Base-by-base conservation (phyloP, 2,113 vertebrate genomes). In the Hipposideros armiger region DNA sequence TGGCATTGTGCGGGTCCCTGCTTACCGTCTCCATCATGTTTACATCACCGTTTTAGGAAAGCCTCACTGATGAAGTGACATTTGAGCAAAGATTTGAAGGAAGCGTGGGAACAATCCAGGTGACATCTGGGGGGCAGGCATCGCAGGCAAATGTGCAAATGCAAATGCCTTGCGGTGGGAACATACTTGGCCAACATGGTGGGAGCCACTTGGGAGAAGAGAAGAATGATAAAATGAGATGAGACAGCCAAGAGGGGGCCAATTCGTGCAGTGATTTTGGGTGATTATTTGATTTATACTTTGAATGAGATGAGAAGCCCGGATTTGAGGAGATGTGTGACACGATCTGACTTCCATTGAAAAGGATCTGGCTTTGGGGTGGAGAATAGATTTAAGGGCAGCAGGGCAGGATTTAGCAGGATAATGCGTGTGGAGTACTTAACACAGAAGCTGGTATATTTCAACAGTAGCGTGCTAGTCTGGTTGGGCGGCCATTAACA, bases 241-340 rank as follows among this genome's bases (percentile, higher is more conserved):
- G 7, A 28, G 76, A 85, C 62, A 36, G 19, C 40, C n/a, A 17
- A 26, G 19, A 22, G 50, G 36, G 8, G 15, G 2, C 17, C 24
- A 17, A 15, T 19, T 40, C 24, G 4, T 13, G 7, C 17, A 13
- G 50, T 26, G 30, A 64, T 69, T 78, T 84, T 28, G 0, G 24
- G 40, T 54, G 45, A 86, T 89, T 22, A 14, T 90, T 91, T 19
- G 74, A 45, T 66, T 56, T 90, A 14, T 58, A 11, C 81, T 60
- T n/a, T n/a, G 85, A 87, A 67, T 22, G 81, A 67, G 40, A 52
- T 14, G 20, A 40, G 13, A 72, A 77, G 47, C 54, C n/a, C 11
- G 2, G 4, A n/a, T 56, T 47, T 73, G 64, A 58, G 77, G 40
- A 73, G 28, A 76, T 3, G 32, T n/a, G 45, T 66, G 28, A 30